Conservation (phyloP, 2,888 invertebrate species). For the Zygothrica quintamaculata region DNA sequence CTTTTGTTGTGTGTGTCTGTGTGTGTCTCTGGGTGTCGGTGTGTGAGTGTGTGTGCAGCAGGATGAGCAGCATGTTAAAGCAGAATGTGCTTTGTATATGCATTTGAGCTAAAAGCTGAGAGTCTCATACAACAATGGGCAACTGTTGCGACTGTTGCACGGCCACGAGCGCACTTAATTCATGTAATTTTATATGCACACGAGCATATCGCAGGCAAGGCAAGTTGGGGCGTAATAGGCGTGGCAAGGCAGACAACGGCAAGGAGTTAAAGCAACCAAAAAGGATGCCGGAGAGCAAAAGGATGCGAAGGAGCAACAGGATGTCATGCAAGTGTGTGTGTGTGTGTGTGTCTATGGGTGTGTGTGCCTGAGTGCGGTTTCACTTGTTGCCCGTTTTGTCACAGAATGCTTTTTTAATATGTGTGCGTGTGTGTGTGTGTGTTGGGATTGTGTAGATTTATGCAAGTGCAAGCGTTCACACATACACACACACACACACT, state of each 20-base stretch:
- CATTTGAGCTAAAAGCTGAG: conserved; percentile 44
- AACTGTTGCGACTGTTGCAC: conserved; percentile 41
- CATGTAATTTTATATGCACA: conserved; percentile 78
- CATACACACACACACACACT: conserved; percentile 8
- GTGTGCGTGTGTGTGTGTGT: conserved; percentile 9
- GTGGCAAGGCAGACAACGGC: background rate
- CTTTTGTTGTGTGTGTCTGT: conserved; percentile 61
- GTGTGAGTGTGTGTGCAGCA: conserved; percentile 44
- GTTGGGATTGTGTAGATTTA: conserved; percentile 63
- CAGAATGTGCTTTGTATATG: conserved; percentile 69
- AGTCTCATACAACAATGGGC: conserved; percentile 48
- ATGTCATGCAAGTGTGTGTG: conserved; percentile 61
- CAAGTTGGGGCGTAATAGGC: background rate
- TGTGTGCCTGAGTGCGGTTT: conserved; percentile 68
- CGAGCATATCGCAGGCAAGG: conserved; percentile 46
- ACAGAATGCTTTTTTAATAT: conserved; percentile 56
- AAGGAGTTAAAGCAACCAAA: conserved; percentile 16
- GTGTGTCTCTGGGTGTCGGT: conserved; percentile 30
- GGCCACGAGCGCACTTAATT: conserved; percentile 73
- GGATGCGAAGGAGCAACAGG: conserved; percentile 66
- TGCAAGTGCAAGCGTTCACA: conserved; percentile 44
- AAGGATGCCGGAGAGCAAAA: conserved; percentile 55
- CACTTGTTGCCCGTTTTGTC: conserved; percentile 72
- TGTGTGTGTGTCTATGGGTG: no score
- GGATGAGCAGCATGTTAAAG: conserved; percentile 74